Evolutionary conservation across 2,888 invertebrate genomes (phyloP).

Genomic region (Agrypnus murinus): DNA sequence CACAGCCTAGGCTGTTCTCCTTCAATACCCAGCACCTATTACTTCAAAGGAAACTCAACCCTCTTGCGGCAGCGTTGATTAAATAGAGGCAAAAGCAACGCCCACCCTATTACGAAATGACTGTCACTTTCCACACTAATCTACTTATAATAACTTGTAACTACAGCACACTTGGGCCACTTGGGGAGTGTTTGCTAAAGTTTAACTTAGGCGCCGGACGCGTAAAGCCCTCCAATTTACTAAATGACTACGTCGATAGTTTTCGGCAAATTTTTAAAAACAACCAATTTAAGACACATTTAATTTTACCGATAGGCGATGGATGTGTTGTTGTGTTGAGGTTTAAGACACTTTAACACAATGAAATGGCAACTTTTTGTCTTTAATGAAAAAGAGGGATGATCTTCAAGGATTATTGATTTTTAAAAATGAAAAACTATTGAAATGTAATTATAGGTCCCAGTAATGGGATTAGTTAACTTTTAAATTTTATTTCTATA

Average conservation of each 20-base stretch:
- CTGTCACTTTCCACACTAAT: slow-evolving; percentile 68
- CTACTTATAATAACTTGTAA: slow-evolving; percentile 65
- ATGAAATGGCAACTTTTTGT: slow-evolving; percentile 27
- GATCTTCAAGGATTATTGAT: slow-evolving; percentile 24
- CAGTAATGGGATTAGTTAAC: not conserved
- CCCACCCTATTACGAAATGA: slow-evolving; percentile 67
- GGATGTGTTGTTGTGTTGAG: not conserved
- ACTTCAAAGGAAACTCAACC: slow-evolving; percentile 38
- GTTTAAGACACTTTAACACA: slow-evolving; percentile 32
- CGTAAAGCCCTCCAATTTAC: slow-evolving; percentile 48
- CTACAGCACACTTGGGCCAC: slow-evolving; percentile 49
- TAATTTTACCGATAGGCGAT: slow-evolving; percentile 13
- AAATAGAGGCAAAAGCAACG: slow-evolving; percentile 61
- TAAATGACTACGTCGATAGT: slow-evolving; percentile 51
- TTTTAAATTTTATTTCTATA: too few relatives aligned
- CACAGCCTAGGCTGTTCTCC: too few relatives aligned
- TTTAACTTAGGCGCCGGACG: slow-evolving; percentile 48
- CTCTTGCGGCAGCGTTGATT: slow-evolving; percentile 60
- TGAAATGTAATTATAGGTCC: slow-evolving; percentile 3
- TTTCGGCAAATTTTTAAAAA: slow-evolving; percentile 49
- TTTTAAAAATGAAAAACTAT: slow-evolving; percentile 17
- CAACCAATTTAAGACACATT: slow-evolving; percentile 43
- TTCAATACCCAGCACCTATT: too few relatives aligned
- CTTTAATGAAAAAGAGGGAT: too few relatives aligned
- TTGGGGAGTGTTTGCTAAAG: slow-evolving; percentile 51